Conservation (phyloP, 2,888 invertebrate genomes). For the Andricus curvator region DNA sequence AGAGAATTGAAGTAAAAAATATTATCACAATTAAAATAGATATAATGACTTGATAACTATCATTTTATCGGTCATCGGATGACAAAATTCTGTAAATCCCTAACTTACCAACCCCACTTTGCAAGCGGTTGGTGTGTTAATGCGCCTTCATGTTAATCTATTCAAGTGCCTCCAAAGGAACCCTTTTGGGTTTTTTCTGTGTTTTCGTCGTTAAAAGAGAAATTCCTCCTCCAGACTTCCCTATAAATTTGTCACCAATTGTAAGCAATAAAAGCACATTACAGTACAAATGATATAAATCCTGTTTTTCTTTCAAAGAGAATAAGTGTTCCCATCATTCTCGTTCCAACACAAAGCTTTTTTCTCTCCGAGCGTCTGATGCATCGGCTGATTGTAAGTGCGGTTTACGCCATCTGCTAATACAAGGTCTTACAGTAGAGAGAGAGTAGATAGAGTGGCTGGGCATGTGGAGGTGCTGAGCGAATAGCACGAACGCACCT, state of each 20-base stretch:
- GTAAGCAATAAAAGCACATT: background rate
- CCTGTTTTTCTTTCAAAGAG: background rate
- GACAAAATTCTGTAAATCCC: too few species aligned
- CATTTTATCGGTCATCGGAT: too few species aligned
- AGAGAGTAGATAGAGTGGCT: background rate
- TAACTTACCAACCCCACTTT: too few species aligned
- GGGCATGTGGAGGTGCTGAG: constrained; percentile 6
- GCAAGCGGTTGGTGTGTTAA: too few species aligned
- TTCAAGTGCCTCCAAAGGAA: too few species aligned
- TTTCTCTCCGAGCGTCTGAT: background rate
- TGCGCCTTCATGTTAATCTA: too few species aligned
- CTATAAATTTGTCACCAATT: background rate
- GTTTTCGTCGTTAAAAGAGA: background rate
- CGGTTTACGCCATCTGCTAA: constrained; percentile 35
- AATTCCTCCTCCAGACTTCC: background rate
- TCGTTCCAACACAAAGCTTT: background rate
- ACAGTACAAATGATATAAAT: background rate
- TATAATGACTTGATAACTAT: too few species aligned
- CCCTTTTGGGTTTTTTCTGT: too few species aligned
- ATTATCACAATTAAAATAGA: too few species aligned
- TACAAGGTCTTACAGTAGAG: constrained; percentile 24
- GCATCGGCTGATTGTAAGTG: constrained; percentile 20
- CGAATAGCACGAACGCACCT: constrained; percentile 14
- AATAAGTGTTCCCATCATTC: background rate
- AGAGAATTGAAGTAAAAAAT: too few species aligned